Evolutionary conservation across 2,797 vertebrate species (phyloP), one percentile per base, ranked within the genome.

Genomic region (Gambelia wislizenii): DNA sequence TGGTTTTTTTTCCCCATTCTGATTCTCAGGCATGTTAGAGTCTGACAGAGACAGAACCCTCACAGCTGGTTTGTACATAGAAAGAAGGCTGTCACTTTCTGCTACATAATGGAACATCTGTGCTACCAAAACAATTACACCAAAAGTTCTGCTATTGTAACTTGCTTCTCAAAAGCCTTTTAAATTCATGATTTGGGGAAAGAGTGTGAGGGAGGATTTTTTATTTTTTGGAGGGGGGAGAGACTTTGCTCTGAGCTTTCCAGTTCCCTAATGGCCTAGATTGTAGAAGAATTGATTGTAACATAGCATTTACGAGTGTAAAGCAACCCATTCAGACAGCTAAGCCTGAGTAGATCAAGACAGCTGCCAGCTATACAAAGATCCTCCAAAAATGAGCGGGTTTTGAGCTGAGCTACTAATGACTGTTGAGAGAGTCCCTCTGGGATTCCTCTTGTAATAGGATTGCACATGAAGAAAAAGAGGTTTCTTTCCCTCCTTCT

Each of bases 301-400:
- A 75, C 89, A 89, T 75, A 86, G 47, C 87, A 91, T 89, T 95
- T 94, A 93, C n/a, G 92, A 94, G 89, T 87, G 80, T 89, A 94
- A 91, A 93, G 56, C 56, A 64, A 61, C 42, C 87, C 78, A 27
- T 89, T 94, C 89, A 91, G 83, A 91, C 81, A 92, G 90, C 88
- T 78, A 91, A 94, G 90, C 94, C 84, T 82, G 88, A 87, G 69
- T 72, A 91, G 89, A 95, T 94, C 90, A 94, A 95, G 91, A 91
- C 70, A 85, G 76, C 88, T 92, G 87, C 36, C 27, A 86, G 81
- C 20, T 92, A 91, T 79, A 87, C 93, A 87, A 87, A 94, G 87
- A 89, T 72, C 61, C 91, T 88, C 76, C 84, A 83, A 36, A 87
- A 92, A 93, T 92, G 92, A 89, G 89, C 79, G 72, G 27, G 85